phyloP scores from a whole-genome alignment of 2,113 vertebrate species.

The Gnathonemus echidnorhynchus region DNA sequence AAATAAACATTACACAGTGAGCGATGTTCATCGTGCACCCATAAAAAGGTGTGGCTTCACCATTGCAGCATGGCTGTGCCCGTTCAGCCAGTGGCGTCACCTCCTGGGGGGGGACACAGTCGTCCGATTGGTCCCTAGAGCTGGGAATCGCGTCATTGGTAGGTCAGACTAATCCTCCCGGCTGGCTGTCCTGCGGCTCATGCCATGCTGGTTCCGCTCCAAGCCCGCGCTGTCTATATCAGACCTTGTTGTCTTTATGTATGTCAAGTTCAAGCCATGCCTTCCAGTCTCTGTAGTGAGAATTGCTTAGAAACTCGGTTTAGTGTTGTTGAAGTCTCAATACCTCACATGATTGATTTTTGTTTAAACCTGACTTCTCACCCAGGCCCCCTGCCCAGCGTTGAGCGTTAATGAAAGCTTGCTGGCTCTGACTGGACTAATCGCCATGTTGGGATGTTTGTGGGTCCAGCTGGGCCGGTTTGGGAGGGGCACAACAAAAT shows the following conservation, averaged over 20 bases:
- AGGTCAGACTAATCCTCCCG: not conserved
- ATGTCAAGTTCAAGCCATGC: not conserved
- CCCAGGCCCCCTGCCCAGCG: not conserved
- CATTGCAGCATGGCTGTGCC: not conserved
- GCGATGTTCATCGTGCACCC: not conserved
- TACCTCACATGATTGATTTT: not conserved
- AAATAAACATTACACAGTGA: constrained; percentile 12
- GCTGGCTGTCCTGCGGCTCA: not conserved
- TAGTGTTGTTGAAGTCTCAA: not conserved
- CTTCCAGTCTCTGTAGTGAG: not conserved
- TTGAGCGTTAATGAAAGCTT: not conserved
- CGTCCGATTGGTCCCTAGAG: not conserved
- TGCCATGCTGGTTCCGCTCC: not conserved
- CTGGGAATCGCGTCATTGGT: not conserved
- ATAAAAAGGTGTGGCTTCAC: not conserved
- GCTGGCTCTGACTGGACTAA: not conserved
- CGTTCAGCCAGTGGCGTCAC: not conserved
- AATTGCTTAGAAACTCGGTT: not conserved
- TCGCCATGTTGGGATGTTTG: not conserved
- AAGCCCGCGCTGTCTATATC: not conserved
- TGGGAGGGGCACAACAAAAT: not conserved
- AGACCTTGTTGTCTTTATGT: not conserved
- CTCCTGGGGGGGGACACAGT: not conserved
- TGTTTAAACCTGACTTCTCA: not conserved
- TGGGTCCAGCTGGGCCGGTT: not conserved